These are phyloP conservation scores for Cuniculus paca DNA, from an alignment of 2,797 vertebrate species.

Conservation along the genomic window DNA sequence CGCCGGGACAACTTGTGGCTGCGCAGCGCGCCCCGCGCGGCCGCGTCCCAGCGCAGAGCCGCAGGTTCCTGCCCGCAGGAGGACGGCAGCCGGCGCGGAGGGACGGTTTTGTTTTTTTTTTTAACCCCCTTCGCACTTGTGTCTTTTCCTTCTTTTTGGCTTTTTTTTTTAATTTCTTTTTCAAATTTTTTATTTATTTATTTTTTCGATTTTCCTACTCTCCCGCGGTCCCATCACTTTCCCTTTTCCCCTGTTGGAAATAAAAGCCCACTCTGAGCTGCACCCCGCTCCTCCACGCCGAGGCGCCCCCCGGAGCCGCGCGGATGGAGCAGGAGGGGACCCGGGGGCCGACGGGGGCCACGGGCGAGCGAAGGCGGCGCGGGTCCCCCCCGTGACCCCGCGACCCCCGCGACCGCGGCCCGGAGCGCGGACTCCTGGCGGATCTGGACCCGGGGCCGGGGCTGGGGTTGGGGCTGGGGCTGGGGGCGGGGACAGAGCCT, in stretches of 20 bases:
- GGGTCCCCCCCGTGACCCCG: not conserved
- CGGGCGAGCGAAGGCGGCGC: not conserved
- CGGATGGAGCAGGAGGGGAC: not conserved
- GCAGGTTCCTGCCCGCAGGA: conserved; percentile 78
- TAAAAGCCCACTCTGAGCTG: conserved; percentile 72
- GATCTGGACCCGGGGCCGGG: too few species aligned
- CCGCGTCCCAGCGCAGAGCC: conserved; percentile 81
- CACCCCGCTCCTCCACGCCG: conserved; percentile 78
- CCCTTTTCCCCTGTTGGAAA: conserved; percentile 57
- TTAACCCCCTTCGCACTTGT: not conserved
- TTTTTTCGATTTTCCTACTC: not conserved
- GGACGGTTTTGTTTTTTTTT: conserved; percentile 5
- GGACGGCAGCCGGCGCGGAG: conserved; percentile 73
- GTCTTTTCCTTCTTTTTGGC: not conserved
- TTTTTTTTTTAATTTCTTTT: not conserved
- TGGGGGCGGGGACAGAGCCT: conserved; percentile 66
- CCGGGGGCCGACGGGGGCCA: not conserved
- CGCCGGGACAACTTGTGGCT: conserved; percentile 86
- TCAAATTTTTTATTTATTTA: not conserved
- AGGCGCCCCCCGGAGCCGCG: conserved; percentile 66
- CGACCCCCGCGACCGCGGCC: not conserved
- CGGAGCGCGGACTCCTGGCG: too few species aligned
- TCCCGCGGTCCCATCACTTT: not conserved
- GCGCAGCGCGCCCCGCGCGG: conserved; percentile 61
- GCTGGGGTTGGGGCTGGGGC: too few species aligned